phyloP scores from a whole-genome alignment of 1,140 invertebrate genomes.

The Apolygus lucorum region DNA sequence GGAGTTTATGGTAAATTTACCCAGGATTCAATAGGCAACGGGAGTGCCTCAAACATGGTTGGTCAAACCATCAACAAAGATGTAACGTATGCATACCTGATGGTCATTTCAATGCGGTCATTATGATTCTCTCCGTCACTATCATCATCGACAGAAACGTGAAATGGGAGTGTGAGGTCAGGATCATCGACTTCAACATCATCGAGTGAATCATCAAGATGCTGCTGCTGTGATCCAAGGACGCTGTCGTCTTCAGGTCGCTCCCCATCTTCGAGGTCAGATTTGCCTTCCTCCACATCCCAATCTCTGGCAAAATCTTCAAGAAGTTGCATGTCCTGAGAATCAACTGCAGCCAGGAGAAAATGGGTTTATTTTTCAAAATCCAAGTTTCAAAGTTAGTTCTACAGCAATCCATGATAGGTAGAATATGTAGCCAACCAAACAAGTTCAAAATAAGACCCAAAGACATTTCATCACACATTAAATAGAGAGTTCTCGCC shows the following conservation, averaged over 20 bases:
- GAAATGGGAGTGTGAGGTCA: not conserved
- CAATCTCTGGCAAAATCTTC: slow-evolving; percentile 12
- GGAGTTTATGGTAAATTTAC: no score
- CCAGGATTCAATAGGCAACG: not conserved
- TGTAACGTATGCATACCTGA: no score
- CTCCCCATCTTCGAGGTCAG: not conserved
- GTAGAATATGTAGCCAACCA: not conserved
- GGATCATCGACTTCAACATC: not conserved
- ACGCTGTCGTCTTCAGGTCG: slow-evolving; percentile 31
- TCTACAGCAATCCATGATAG: not conserved
- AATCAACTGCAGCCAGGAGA: slow-evolving; percentile 17
- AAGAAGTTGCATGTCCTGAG: slow-evolving; percentile 20
- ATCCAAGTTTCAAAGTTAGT: not conserved
- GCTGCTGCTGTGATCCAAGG: slow-evolving; percentile 27
- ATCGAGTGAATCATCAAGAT: not conserved
- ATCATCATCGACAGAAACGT: not conserved
- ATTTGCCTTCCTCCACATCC: not conserved
- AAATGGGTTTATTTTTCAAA: not conserved
- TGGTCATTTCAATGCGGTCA: not conserved
- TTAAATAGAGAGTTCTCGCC: no score
- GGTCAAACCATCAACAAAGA: no score
- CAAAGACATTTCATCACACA: no score
- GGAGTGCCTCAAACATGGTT: not conserved
- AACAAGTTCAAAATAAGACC: no score
- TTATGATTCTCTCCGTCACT: not conserved